Evolutionary conservation across 2,888 invertebrate genomes (phyloP).

Genomic region (Tetranychus truncatus): DNA sequence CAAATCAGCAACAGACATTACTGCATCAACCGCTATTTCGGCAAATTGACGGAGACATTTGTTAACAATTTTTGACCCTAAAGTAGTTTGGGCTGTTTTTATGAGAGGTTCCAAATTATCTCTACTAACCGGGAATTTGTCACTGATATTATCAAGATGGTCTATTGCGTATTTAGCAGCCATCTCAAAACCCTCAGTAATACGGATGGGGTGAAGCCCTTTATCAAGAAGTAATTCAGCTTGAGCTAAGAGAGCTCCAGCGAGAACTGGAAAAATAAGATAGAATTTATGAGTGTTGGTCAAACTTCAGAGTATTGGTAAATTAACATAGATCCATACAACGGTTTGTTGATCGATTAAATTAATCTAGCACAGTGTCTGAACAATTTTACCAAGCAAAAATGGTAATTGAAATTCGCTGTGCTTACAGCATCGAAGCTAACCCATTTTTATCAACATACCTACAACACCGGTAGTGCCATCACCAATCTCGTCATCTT

Average conservation of each 20-base stretch:
- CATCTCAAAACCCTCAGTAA: constrained; percentile 94
- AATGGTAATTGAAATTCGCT: constrained; percentile 5
- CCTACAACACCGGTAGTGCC: constrained; percentile 95
- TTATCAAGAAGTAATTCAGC: constrained; percentile 77
- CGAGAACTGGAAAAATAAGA: constrained; percentile 39
- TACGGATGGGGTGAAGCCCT: constrained; percentile 94
- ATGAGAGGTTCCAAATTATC: constrained; percentile 69
- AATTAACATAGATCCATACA: constrained; percentile 8
- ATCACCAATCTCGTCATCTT: constrained; percentile 98
- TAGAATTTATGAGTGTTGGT: constrained; percentile 9
- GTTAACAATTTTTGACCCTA: constrained; percentile 96
- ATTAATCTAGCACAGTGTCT: constrained; percentile 9
- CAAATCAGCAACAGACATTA: constrained; percentile 84
- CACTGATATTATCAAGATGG: constrained; percentile 69
- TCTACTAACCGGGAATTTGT: constrained; percentile 66
- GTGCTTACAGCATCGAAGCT: neutral
- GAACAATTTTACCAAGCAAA: constrained; percentile 5
- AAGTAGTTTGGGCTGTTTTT: constrained; percentile 88
- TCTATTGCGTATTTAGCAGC: constrained; percentile 73
- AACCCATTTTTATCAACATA: constrained; percentile 29
- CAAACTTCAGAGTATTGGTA: constrained; percentile 9
- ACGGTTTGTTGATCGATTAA: constrained; percentile 12
- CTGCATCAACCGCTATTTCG: constrained; percentile 92
- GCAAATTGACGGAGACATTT: constrained; percentile 94
- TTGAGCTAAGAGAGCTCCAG: constrained; percentile 81